Percentiles rank a stretch among this genome's conserved stretches.
phyloP scores from a whole-genome alignment of 2,113 vertebrate species.

The Hepsetus odoe region DNA sequence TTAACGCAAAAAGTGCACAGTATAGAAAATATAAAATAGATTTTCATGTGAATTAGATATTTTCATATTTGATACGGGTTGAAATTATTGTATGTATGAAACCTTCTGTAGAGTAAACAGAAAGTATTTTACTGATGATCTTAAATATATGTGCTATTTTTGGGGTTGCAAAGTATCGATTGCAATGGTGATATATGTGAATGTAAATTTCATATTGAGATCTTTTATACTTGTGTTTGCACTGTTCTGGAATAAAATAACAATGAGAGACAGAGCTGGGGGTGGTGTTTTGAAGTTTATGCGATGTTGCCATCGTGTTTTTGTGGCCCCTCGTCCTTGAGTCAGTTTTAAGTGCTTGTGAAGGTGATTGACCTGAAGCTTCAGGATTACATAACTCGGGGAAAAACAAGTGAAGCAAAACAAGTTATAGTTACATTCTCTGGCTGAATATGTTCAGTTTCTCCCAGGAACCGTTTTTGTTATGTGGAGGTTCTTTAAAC shows the following conservation, averaged over 20 bases:
- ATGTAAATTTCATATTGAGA: slow-evolving; percentile 61
- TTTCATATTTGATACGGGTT: slow-evolving; percentile 88
- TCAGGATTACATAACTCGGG: slow-evolving; percentile 32
- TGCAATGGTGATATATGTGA: slow-evolving; percentile 57
- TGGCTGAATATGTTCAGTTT: neutral
- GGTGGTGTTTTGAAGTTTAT: slow-evolving; percentile 9
- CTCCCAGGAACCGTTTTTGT: too few relatives aligned
- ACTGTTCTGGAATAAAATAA: slow-evolving; percentile 58
- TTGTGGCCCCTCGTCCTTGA: slow-evolving; percentile 27
- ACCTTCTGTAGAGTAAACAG: slow-evolving; percentile 79
- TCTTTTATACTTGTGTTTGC: slow-evolving; percentile 60
- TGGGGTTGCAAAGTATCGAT: slow-evolving; percentile 61
- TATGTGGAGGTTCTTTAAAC: too few relatives aligned
- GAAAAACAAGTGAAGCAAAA: slow-evolving; percentile 41
- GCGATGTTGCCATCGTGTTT: slow-evolving; percentile 24
- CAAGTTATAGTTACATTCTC: slow-evolving; percentile 9
- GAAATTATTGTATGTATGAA: slow-evolving; percentile 81
- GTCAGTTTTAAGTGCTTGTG: slow-evolving; percentile 1
- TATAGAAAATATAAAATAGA: slow-evolving; percentile 47
- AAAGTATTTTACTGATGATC: slow-evolving; percentile 76
- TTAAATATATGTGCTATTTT: slow-evolving; percentile 77
- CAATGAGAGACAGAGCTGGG: slow-evolving; percentile 34
- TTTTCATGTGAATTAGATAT: slow-evolving; percentile 74
- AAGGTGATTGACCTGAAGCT: slow-evolving; percentile 34
- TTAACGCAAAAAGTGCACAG: slow-evolving; percentile 50